A percentile compares a stretch with the other conserved stretches of the same genome.
Evolutionary conservation across 2,797 vertebrate species (phyloP).

Genomic region (Champsocephalus gunnari): DNA sequence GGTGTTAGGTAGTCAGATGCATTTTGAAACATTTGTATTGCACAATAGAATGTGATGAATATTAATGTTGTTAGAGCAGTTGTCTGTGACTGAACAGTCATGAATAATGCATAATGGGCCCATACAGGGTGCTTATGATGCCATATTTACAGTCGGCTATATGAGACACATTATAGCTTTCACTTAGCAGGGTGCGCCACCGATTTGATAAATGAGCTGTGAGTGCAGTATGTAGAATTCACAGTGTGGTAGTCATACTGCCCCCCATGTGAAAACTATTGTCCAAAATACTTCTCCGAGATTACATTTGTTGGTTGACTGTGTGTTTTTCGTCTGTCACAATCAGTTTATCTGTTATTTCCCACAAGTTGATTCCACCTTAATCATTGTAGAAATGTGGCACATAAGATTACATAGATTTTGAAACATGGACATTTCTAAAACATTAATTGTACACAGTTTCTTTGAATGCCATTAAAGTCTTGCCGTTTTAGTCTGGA

Average conservation of each 20-base stretch:
- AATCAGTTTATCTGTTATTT: not conserved
- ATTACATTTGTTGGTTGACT: slow-evolving; percentile 1
- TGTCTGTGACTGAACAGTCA: slow-evolving; percentile 22
- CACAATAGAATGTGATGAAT: slow-evolving; percentile 52
- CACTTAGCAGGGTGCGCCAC: not conserved
- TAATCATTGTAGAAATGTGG: too few species aligned
- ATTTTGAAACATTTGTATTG: slow-evolving; percentile 40
- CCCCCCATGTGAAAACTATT: slow-evolving; percentile 56
- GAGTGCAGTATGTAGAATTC: slow-evolving; percentile 22
- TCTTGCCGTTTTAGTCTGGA: not conserved
- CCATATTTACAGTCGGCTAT: slow-evolving; percentile 34
- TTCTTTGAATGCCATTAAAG: not conserved
- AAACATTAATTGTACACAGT: not conserved
- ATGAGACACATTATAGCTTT: slow-evolving; percentile 12
- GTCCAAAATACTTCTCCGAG: not conserved
- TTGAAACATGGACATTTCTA: not conserved
- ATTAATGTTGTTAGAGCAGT: slow-evolving; percentile 47
- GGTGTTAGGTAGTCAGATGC: slow-evolving; percentile 39
- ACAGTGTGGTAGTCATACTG: slow-evolving; percentile 39
- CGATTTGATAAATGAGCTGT: slow-evolving; percentile 24
- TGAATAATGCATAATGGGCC: slow-evolving; percentile 50
- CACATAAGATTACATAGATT: not conserved
- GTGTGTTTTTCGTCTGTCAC: not conserved
- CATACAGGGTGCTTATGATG: slow-evolving; percentile 29
- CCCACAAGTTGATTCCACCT: not conserved